Percentiles rank a stretch among this genome's conserved stretches.
These are phyloP conservation scores for Carassius carassius DNA, from an alignment of 2,113 vertebrate species.

Conservation along the genomic window DNA sequence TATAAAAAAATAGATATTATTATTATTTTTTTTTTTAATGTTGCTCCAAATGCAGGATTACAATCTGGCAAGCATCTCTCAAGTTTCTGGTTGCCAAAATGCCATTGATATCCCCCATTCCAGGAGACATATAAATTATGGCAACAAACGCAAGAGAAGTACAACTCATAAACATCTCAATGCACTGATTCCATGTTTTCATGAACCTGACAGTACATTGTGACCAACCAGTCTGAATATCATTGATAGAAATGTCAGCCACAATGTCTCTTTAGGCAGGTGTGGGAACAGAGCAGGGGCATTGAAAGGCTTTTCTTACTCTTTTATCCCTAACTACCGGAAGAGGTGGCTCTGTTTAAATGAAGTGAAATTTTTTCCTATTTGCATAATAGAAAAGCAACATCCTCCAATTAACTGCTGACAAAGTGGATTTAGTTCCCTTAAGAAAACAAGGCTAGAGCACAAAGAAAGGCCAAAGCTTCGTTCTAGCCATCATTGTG, in stretches of 20 bases:
- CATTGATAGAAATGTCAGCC: neutral
- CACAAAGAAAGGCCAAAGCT: conserved; percentile 67
- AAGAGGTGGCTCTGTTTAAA: conserved; percentile 59
- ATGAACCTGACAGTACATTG: neutral
- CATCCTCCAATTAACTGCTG: conserved; percentile 71
- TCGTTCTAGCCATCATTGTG: conserved; percentile 60
- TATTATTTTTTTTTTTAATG: neutral
- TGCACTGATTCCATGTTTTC: neutral
- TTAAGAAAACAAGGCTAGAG: conserved; percentile 65
- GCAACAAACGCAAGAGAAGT: neutral
- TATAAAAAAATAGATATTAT: neutral
- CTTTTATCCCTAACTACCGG: conserved; percentile 35
- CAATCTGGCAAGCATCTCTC: conserved; percentile 22
- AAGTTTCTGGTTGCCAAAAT: neutral
- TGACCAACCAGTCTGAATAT: conserved; percentile 17
- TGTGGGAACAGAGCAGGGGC: conserved; percentile 1
- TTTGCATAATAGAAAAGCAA: conserved; percentile 69
- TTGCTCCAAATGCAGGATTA: conserved; percentile 26
- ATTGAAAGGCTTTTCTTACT: conserved; percentile 45
- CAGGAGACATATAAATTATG: neutral
- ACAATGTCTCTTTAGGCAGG: neutral
- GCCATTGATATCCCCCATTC: conserved; percentile 22
- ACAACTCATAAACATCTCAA: neutral
- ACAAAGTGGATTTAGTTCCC: conserved; percentile 63
- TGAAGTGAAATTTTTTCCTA: conserved; percentile 56